phyloP scores from a whole-genome alignment of 2,113 vertebrate species.

The Rallus limicola region DNA sequence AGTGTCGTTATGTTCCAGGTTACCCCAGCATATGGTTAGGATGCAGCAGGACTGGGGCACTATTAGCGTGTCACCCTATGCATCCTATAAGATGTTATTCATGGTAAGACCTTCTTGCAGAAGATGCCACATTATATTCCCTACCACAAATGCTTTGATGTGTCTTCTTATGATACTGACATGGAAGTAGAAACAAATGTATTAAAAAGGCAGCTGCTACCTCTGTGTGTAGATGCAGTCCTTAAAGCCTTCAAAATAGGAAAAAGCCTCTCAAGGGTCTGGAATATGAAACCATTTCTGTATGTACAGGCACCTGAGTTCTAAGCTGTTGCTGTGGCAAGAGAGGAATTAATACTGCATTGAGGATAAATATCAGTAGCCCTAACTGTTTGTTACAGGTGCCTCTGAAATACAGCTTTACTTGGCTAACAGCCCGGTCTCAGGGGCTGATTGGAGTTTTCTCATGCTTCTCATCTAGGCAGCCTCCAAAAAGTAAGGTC shows the following conservation, averaged over 20 bases:
- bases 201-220: background rate
- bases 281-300: background rate
- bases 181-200: background rate
- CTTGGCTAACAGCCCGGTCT: background rate
- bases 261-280: background rate
- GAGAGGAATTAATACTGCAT: background rate
- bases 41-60: background rate
- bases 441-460: background rate
- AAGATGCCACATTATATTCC: background rate
- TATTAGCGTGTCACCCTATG: background rate
- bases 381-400: background rate
- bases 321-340: background rate
- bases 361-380: background rate
- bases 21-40: background rate
- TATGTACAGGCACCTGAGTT: background rate
- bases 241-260: background rate
- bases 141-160: background rate
- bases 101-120: background rate
- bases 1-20: background rate
- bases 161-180: background rate
- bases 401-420: conserved; percentile 1
- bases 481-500: conserved; percentile 2
- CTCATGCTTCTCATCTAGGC: background rate
- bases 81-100: background rate
- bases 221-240: background rate